Percentiles rank a stretch among this genome's conserved stretches.
phyloP scores from a whole-genome alignment of 1,140 invertebrate species.

The Neotoxoptera formosana region DNA sequence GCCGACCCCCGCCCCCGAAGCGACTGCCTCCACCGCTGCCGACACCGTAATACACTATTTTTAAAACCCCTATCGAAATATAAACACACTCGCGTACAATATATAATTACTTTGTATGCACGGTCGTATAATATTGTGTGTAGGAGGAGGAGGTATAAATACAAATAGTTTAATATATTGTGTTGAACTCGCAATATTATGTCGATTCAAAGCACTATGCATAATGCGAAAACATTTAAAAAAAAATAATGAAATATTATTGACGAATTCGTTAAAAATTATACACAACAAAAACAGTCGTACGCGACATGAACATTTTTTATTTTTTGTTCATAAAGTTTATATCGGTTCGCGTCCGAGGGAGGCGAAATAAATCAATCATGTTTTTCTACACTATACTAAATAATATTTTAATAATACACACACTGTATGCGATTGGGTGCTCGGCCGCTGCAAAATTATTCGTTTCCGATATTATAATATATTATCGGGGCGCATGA shows the following conservation, averaged over 20 bases:
- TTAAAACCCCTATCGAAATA: not conserved
- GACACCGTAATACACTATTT: not conserved
- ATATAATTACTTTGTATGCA: not conserved
- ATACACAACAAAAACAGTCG: not conserved
- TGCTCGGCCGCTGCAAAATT: not conserved
- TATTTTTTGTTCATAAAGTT: not conserved
- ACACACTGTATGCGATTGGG: not conserved
- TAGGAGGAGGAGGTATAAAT: not conserved
- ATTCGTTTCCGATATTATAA: not conserved
- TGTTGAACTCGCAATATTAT: not conserved
- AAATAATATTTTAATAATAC: conserved; percentile 1
- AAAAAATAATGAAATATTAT: not conserved
- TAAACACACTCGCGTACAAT: not conserved
- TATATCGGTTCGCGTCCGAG: not conserved
- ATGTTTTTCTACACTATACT: not conserved
- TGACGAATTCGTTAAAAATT: not conserved
- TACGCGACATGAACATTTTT: not conserved
- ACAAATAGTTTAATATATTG: not conserved
- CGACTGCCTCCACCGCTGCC: not conserved
- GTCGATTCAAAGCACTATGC: not conserved
- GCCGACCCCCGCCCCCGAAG: not conserved
- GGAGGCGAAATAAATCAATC: not conserved
- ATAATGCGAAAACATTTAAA: not conserved
- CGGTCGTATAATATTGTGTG: not conserved
- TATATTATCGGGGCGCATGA: no score